Conservation (phyloP, 2,797 vertebrate genomes). For the Cottoperca gobio region DNA sequence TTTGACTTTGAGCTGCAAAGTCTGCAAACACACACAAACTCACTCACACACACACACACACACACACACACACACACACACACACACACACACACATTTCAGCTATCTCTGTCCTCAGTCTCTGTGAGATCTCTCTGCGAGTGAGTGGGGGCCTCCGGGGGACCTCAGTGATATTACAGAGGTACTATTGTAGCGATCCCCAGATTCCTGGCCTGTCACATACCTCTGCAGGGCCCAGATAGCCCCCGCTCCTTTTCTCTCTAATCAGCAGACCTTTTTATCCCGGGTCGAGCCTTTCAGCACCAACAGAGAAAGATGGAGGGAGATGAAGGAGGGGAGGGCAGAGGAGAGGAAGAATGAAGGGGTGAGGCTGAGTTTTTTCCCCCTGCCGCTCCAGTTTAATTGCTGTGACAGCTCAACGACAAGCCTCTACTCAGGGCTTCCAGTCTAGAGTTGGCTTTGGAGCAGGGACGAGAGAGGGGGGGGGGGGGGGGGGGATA, state of each 20-base stretch:
- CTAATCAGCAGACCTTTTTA: constrained; percentile 75
- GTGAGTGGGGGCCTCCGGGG: constrained; percentile 37
- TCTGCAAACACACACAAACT: too few species aligned
- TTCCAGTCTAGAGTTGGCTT: constrained; percentile 51
- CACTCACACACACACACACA: constrained; percentile 18
- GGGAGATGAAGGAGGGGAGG: constrained; percentile 25
- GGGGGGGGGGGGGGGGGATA: neutral
- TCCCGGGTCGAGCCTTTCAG: constrained; percentile 65
- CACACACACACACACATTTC: neutral
- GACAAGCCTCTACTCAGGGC: constrained; percentile 58
- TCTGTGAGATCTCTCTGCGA: constrained; percentile 30
- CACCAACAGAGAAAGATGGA: constrained; percentile 53
- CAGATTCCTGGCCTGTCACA: constrained; percentile 71
- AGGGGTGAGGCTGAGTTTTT: constrained; percentile 47
- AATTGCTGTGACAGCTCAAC: constrained; percentile 79
- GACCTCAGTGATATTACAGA: constrained; percentile 70
- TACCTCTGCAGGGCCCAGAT: constrained; percentile 67
- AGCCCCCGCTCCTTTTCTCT: constrained; percentile 41
- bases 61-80: constrained; percentile 9
- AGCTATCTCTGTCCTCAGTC: constrained; percentile 37
- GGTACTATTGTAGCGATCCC: constrained; percentile 70
- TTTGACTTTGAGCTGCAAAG: constrained; percentile 63
- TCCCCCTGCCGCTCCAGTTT: constrained; percentile 69
- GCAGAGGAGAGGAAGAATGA: constrained; percentile 40
- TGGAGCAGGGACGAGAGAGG: neutral